Evolutionary conservation across 1,140 invertebrate genomes (phyloP).

Genomic region (Papilio glaucus): DNA sequence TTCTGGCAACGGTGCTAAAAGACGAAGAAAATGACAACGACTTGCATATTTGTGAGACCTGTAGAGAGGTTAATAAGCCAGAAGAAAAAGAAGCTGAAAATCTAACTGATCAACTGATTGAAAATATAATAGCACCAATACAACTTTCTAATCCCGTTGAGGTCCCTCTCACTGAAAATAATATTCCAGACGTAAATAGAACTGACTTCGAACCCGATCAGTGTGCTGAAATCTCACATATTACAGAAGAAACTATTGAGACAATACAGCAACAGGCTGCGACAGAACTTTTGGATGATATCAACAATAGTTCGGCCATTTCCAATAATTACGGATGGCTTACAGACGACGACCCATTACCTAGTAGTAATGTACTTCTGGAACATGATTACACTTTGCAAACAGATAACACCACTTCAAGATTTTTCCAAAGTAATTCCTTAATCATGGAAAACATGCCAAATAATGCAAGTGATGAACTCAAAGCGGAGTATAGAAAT

Average conservation of each 20-base stretch:
- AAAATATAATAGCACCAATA: slow-evolving; percentile 76
- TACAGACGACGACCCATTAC: slow-evolving; percentile 39
- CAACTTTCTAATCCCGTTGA: slow-evolving; percentile 73
- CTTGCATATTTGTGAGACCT: slow-evolving; percentile 69
- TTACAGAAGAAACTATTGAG: slow-evolving; percentile 66
- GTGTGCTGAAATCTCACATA: slow-evolving; percentile 59
- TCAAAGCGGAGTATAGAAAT: slow-evolving; percentile 65
- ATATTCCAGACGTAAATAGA: slow-evolving; percentile 38
- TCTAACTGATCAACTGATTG: slow-evolving; percentile 70
- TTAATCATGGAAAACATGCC: slow-evolving; percentile 64
- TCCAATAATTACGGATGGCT: slow-evolving; percentile 59
- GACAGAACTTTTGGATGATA: slow-evolving; percentile 56
- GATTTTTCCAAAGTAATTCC: slow-evolving; percentile 54
- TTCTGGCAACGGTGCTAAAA: background rate
- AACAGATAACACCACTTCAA: slow-evolving; percentile 47
- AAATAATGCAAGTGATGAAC: slow-evolving; percentile 68
- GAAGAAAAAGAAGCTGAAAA: slow-evolving; percentile 66
- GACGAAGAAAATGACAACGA: slow-evolving; percentile 52
- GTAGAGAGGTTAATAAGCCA: slow-evolving; percentile 64
- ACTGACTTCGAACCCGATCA: slow-evolving; percentile 50
- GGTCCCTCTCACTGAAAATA: slow-evolving; percentile 52
- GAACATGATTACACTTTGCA: slow-evolving; percentile 51
- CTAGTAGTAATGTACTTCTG: slow-evolving; percentile 28
- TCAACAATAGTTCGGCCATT: slow-evolving; percentile 41
- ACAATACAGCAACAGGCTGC: slow-evolving; percentile 62